Evolutionary conservation across 2,888 invertebrate genomes (phyloP), one percentile per base, ranked within the genome.

Genomic region (Ariolimax columbianus): DNA sequence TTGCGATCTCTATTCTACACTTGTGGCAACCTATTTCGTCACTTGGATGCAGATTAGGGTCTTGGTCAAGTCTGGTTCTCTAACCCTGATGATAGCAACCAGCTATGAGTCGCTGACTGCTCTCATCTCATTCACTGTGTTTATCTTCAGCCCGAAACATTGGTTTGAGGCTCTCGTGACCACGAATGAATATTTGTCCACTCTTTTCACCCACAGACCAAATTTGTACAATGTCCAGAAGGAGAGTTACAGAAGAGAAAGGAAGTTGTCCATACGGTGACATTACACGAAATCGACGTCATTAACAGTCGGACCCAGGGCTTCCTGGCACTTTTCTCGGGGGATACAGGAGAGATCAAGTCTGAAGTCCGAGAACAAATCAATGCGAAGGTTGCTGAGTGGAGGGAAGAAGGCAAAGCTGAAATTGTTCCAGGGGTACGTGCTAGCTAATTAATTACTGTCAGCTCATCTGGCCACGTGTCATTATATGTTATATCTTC

Each of bases 361-460:
- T 96, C 97, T 0, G 99, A 99, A 95, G 98, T 99, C 0, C 96
- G 99, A 0, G 99, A 99, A 91, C 99, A 99, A 94, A 99, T 99
- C 89, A 99, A 99, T 94, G 96, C 97, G 70, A 99, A 98, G 94
- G 98, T 99, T 0, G 97, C 97, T 0, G 99, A 99, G 94, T 99
- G 99, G 99, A 95, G 99, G 38, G 99, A 99, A 93, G 99, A 99
- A 94, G 99, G 99, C 0, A 99, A 99, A 94, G 99, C 99, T 0
- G 99, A 99, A 94, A 98, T 99, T 92, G 98, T 99, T 59, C 99
- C 99, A 0, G 99, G 99, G 0, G 99, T 94, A 89, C 88, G 94
- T 91, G 55, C 6, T 55, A 17, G 17, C 55, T n/a, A n/a, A n/a
- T n/a, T n/a, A n/a, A n/a, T n/a, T n/a, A n/a, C n/a, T n/a, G n/a